These are phyloP conservation scores for Carapus acus DNA, from an alignment of 2,797 vertebrate genomes.

Conservation along the genomic window DNA sequence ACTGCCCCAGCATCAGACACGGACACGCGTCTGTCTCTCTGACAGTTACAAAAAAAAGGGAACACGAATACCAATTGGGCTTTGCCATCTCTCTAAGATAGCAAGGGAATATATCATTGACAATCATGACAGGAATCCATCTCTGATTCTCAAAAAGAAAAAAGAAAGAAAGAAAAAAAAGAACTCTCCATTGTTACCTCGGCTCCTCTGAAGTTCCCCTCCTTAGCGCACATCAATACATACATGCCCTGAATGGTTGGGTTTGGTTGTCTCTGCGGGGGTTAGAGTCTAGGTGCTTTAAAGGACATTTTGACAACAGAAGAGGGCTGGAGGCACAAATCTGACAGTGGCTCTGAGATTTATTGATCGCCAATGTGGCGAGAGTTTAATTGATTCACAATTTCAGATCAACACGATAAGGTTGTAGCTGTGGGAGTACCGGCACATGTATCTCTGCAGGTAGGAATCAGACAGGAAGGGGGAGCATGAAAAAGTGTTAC, in stretches of 20 bases:
- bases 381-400: slow-evolving; percentile 76
- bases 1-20: slow-evolving; percentile 61
- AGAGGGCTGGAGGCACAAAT: slow-evolving; percentile 46
- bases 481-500: slow-evolving; percentile 17
- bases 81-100: slow-evolving; percentile 58
- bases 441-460: slow-evolving; percentile 38
- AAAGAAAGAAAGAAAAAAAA: no score
- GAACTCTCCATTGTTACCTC: slow-evolving; percentile 48
- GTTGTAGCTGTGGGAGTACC: slow-evolving; percentile 59
- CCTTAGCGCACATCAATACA: slow-evolving; percentile 47
- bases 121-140: slow-evolving; percentile 66
- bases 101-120: slow-evolving; percentile 64
- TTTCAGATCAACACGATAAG: slow-evolving; percentile 71
- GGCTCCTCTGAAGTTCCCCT: slow-evolving; percentile 34
- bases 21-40: slow-evolving; percentile 66
- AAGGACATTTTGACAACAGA: slow-evolving; percentile 61
- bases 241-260: slow-evolving; percentile 54
- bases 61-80: slow-evolving; percentile 63
- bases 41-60: slow-evolving; percentile 69
- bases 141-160: slow-evolving; percentile 63
- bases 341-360: slow-evolving; percentile 65
- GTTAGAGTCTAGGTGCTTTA: slow-evolving; percentile 46
- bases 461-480: slow-evolving; percentile 23
- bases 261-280: slow-evolving; percentile 42
- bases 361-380: slow-evolving; percentile 69